phyloP scores from a whole-genome alignment of 2,888 invertebrate genomes.

The Candidula unifasciata region DNA sequence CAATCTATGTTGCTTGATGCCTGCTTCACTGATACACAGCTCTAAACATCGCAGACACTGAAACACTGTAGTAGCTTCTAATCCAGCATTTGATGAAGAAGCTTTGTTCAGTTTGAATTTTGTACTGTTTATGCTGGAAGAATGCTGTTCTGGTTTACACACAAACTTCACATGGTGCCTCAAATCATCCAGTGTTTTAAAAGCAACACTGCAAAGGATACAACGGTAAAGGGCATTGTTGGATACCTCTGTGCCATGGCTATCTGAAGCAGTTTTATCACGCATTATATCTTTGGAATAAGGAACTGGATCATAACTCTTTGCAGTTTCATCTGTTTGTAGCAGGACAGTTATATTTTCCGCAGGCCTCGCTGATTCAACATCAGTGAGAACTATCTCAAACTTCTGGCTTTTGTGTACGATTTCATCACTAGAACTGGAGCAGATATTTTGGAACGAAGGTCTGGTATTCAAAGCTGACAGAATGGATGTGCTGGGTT shows the following conservation, averaged over 20 bases:
- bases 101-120: constrained; percentile 40
- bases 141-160: constrained; percentile 52
- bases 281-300: constrained; percentile 35
- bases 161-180: constrained; percentile 59
- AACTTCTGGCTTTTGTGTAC: neutral
- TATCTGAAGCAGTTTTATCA: constrained; percentile 22
- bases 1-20: constrained; percentile 53
- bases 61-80: constrained; percentile 55
- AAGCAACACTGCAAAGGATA: constrained; percentile 58
- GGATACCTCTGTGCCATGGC: constrained; percentile 32
- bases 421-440: neutral
- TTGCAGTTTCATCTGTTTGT: neutral
- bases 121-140: constrained; percentile 28
- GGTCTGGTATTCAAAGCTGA: too few relatives aligned
- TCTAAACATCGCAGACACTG: constrained; percentile 55
- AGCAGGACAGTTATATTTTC: neutral
- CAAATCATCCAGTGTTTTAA: constrained; percentile 55
- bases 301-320: neutral
- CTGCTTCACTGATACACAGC: constrained; percentile 53
- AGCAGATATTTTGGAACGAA: neutral
- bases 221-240: constrained; percentile 56
- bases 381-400: neutral
- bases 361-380: neutral
- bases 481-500: too few relatives aligned
- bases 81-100: constrained; percentile 45